These are phyloP conservation scores for Copidosoma floridanum DNA, from an alignment of 1,140 invertebrate genomes.

Conservation along the genomic window DNA sequence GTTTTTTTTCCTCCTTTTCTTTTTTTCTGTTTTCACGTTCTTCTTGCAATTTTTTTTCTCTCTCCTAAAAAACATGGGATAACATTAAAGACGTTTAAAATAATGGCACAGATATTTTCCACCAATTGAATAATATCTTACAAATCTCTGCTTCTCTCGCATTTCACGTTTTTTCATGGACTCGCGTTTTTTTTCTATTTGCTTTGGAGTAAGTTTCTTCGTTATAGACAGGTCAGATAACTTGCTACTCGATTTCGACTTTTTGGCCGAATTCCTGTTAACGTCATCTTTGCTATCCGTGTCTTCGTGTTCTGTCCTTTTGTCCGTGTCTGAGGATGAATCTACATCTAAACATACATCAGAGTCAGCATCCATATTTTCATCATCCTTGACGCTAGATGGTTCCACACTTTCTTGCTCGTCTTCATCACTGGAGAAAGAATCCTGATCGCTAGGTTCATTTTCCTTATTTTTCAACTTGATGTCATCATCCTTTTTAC, in stretches of 20 bases:
- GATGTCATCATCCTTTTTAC: conserved; percentile 25
- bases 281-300: conserved; percentile 14
- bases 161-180: conserved; percentile 59
- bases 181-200: conserved; percentile 51
- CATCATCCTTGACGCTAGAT: background rate
- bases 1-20: conserved; percentile 55
- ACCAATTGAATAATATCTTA: conserved; percentile 28
- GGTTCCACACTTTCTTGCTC: conserved; percentile 6
- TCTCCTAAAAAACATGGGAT: conserved; percentile 51
- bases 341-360: conserved; percentile 10
- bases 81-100: conserved; percentile 6
- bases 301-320: conserved; percentile 43
- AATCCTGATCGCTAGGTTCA: conserved; percentile 28
- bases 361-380: conserved; percentile 20
- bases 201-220: conserved; percentile 46
- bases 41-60: conserved; percentile 54
- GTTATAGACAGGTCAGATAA: conserved; percentile 19
- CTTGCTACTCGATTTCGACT: conserved; percentile 26
- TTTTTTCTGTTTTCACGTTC: conserved; percentile 51
- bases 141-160: conserved; percentile 57
- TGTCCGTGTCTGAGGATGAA: conserved; percentile 33
- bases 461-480: conserved; percentile 35
- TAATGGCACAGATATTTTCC: too few relatives aligned
- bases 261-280: conserved; percentile 10
- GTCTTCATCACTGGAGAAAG: background rate